phyloP scores from a whole-genome alignment of 1,140 invertebrate genomes.

The Antheraea mylitta region DNA sequence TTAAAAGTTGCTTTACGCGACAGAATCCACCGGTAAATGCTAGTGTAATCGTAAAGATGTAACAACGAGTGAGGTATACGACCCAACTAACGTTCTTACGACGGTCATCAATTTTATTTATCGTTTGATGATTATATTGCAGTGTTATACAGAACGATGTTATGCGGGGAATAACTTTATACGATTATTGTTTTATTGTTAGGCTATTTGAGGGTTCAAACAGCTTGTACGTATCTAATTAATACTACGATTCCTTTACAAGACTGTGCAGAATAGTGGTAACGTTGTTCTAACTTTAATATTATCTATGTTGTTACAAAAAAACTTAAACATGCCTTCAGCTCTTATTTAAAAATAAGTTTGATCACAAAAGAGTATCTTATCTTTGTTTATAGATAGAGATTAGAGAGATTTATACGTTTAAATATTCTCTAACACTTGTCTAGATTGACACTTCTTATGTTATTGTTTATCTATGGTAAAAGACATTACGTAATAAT shows the following conservation, averaged over 20 bases:
- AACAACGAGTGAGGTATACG: constrained; percentile 12
- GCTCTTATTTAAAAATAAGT: no score
- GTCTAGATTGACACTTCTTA: no score
- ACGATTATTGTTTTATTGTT: background rate
- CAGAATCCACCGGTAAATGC: background rate
- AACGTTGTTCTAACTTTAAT: no score
- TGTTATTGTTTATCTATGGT: no score
- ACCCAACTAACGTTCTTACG: background rate
- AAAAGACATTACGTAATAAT: no score
- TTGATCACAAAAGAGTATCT: no score
- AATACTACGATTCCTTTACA: background rate
- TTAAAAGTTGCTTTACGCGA: background rate
- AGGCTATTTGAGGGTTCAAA: background rate
- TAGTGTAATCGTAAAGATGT: constrained; percentile 1
- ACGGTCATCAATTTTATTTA: constrained; percentile 11
- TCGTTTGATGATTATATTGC: constrained; percentile 15
- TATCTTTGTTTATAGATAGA: no score
- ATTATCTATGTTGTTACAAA: no score
- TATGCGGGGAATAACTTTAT: background rate
- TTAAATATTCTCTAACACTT: no score
- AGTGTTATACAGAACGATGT: background rate
- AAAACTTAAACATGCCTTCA: no score
- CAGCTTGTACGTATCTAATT: background rate
- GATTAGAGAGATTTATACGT: no score
- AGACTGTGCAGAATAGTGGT: no score